Evolutionary conservation across 30 jellyfish, hydroid and myxozoan species (phyloP).

Genomic region (Aurelia sp.): DNA sequence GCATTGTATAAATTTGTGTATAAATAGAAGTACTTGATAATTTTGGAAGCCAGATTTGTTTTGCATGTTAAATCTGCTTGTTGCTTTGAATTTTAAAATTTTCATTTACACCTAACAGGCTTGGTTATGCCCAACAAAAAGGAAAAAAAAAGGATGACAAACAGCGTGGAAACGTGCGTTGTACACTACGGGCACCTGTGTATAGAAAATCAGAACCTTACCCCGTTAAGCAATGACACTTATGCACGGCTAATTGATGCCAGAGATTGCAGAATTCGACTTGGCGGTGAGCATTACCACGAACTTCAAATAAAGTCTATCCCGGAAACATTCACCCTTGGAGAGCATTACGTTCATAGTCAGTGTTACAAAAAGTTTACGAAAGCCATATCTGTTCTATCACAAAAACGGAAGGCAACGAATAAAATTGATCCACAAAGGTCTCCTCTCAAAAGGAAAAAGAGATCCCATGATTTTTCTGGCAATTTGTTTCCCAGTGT

Average conservation of each 20-base stretch:
- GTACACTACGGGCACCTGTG: constrained; percentile 14
- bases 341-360: constrained; percentile 21
- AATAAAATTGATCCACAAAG: constrained; percentile 9
- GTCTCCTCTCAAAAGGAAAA: constrained; percentile 44
- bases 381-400: constrained; percentile 28
- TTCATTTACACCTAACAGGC: no score
- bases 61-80: no score
- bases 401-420: constrained; percentile 1
- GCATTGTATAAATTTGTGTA: no score
- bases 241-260: constrained; percentile 1
- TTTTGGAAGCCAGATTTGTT: no score
- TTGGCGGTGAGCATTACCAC: constrained; percentile 39
- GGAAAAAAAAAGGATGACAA: no score
- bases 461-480: constrained; percentile 11
- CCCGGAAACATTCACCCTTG: constrained; percentile 1
- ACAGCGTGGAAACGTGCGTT: not conserved
- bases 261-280: constrained; percentile 10
- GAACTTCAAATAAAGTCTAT: constrained; percentile 14
- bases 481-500: constrained; percentile 36
- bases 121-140: no score
- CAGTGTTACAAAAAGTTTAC: constrained; percentile 42
- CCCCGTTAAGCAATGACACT: not conserved
- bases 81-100: no score
- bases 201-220: not conserved
- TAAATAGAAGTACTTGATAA: no score